Evolutionary conservation across 2,888 invertebrate genomes (phyloP), one percentile per base, ranked within the genome.

Genomic region (Diarsia mendica): DNA sequence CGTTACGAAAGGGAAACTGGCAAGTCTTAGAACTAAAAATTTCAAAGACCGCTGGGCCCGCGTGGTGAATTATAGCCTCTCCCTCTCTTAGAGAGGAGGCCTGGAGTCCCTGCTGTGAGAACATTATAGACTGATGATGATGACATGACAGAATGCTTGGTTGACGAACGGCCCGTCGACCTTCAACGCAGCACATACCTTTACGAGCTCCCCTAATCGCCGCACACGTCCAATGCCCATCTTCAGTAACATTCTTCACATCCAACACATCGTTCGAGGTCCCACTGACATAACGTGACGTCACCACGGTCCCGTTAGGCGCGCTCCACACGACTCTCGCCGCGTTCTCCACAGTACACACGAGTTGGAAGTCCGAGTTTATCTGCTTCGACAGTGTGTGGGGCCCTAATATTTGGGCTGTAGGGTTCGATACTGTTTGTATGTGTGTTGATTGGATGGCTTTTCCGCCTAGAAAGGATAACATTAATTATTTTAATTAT

Each of bases 361-460:
- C 89, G 0, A 95, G 83, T 75, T 94, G 92, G 8, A 91, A 75
- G 44, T 87, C 82, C 0, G 91, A 83, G 77, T 94, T 79, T 0
- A 88, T 85, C 0, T 67, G 88, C 58, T 81, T 90, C 0, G 86
- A 85, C 1, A 95, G 58, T 2, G 89, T 86, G 79, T 94, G 95
- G 0, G 94, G 92, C 0, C 95, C 95, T 44, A 94, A 83, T 70
- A 96, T 95, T 80, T 93, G 92, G 0, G 93, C 94, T 55, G 89
- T 88, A 2, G 96, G 94, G n/a, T 90, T 84, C 0, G 86, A 60
- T 79, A 88, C 85, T 28, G 94, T 78, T 1, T 84, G 87, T 68
- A 96, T 89, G 49, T 85, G 79, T 2, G 91, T 90, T 0, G 94
- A 90, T 71, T 92, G 88, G 13, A 88, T 91, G 23, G 90, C 77